Evolutionary conservation across 2,888 invertebrate species (phyloP), one percentile per base, ranked within the genome.

Genomic region (Nudaria mundana): DNA sequence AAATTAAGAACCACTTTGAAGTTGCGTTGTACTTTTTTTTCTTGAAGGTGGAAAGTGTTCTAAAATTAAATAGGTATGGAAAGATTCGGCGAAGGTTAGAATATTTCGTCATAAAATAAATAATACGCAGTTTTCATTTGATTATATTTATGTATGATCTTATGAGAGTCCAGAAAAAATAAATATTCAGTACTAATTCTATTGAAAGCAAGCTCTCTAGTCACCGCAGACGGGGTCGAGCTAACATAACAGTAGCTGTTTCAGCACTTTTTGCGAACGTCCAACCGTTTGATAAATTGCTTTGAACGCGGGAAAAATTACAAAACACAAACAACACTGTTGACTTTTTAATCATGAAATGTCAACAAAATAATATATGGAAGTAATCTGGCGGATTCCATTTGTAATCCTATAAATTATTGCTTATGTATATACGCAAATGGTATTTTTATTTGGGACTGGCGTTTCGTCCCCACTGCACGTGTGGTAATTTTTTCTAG

Each of bases 1-100:
- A 77, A 80, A 78, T 82, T 81, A 81, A 77, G 67, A 69, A 60
- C 56, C 64, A 59, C 64, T 68, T 65, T 52, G 42, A 55, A 58
- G 53, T 61, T 63, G 62, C 56, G 52, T 52, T 46, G 52, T 57
- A 46, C 38, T 40, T 47, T 55, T 55, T 50, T 63, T 64, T n/a
- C n/a, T n/a, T 47, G 4, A n/a, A 5, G 28, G 14, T 3, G 14
- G 43, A 47, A 51, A 50, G 61, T 61, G 54, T 56, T 52, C 55
- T 55, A 60, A 18, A 18, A 18, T 18, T 18, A 18, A 18, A 5
- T 18, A 18, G 5, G 3, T 18, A n/a, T n/a, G n/a, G n/a, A n/a
- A n/a, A n/a, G n/a, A n/a, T n/a, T n/a, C n/a, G n/a, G n/a, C n/a
- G n/a, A n/a, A n/a, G n/a, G n/a, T n/a, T n/a, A n/a, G n/a, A n/a